Evolutionary conservation across 2,888 invertebrate genomes (phyloP).

Genomic region (Ligdia adustata): DNA sequence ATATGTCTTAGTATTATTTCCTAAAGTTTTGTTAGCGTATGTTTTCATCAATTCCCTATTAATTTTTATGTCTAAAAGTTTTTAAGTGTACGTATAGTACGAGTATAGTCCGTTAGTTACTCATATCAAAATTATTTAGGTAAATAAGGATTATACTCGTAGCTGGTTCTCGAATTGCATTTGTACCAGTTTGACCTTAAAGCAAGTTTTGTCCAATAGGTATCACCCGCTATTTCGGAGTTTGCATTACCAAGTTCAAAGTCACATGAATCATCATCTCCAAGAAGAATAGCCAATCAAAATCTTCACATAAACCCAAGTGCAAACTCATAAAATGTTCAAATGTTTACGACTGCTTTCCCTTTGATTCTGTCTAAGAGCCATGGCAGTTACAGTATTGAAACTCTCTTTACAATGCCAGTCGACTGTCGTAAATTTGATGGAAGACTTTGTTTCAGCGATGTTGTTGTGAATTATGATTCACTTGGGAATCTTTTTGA

Average conservation of each 20-base stretch:
- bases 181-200: no score
- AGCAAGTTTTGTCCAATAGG: no score
- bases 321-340: constrained; percentile 21
- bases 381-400: constrained; percentile 5
- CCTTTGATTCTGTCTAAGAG: constrained; percentile 18
- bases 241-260: constrained; percentile 11
- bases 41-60: no score
- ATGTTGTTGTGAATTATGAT: constrained; percentile 4
- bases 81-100: no score
- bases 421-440: constrained; percentile 18
- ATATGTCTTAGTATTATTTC: no score
- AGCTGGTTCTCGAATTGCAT: no score
- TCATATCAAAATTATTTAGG: no score
- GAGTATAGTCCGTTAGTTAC: no score
- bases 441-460: constrained; percentile 20
- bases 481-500: constrained; percentile 3
- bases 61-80: no score
- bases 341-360: constrained; percentile 23
- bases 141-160: no score
- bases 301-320: constrained; percentile 8
- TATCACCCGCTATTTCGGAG: no score
- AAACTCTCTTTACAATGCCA: constrained; percentile 9
- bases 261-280: constrained; percentile 11
- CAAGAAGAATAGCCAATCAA: constrained; percentile 9
- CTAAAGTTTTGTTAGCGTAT: no score